Percentiles rank a stretch among this genome's conserved stretches.
Evolutionary conservation across 2,797 vertebrate genomes (phyloP).

Genomic region (Schizopygopsis pylzovi): DNA sequence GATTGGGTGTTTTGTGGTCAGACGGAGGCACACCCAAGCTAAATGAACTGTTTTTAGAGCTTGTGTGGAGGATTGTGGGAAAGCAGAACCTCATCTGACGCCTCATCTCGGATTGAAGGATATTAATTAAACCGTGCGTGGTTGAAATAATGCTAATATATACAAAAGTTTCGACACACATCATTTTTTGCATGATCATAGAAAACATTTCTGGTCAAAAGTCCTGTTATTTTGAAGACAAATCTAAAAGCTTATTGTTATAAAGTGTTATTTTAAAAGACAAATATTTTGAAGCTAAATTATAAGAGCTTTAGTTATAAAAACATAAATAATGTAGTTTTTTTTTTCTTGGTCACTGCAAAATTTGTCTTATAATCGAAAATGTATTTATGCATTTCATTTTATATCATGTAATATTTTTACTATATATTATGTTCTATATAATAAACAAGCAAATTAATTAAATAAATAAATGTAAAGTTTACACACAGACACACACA

Average conservation of each 20-base stretch:
- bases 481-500: no score
- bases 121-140: not conserved
- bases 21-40: constrained; percentile 38
- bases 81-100: constrained; percentile 6
- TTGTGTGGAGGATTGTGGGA: constrained; percentile 45
- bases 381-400: no score
- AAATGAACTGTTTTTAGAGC: constrained; percentile 45
- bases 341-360: no score
- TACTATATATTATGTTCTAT: no score
- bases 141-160: not conserved
- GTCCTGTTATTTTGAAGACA: not conserved
- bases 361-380: no score
- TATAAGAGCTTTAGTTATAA: not conserved
- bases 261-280: not conserved
- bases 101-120: not conserved
- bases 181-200: not conserved
- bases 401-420: no score
- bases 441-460: no score
- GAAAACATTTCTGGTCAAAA: not conserved
- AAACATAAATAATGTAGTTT: not conserved
- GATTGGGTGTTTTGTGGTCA: constrained; percentile 47
- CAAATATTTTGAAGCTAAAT: not conserved
- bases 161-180: not conserved
- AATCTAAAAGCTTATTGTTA: not conserved
- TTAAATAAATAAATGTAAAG: no score